Base-by-base conservation (phyloP, 2,113 vertebrate genomes). In the Lethenteron reissneri region DNA sequence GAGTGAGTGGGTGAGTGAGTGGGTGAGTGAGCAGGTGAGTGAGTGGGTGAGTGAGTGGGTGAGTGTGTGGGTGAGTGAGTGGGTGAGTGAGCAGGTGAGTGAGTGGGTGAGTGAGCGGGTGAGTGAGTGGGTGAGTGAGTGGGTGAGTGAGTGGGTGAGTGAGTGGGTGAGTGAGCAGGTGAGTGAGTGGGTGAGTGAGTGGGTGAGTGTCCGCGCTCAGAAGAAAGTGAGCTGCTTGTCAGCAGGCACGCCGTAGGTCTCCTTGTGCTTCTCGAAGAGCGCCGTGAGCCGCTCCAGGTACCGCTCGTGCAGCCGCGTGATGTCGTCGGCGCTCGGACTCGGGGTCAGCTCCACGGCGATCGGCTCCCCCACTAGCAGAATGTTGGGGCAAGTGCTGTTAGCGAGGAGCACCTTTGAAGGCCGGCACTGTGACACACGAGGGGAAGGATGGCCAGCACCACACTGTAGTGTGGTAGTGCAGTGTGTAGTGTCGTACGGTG, bases 241-340 rank as follows among this genome's bases (percentile, higher is more conserved):
- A 58, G 80, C 76, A 1, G 87, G 84, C 21, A 96, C 69, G 0
- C 88, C 85, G 0, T 86, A 88, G 73, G 84, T 81, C 69, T 74
- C 76, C 79, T 97, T 97, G 77, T 97, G 87, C 70, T 87, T 81
- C 71, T 96, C 89, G 10, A 97, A 97, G 72, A 97, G 85, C 8
- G 79, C 74, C 58, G 74, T 80, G 59, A 96, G 81, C 72, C 88
- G 85, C 0, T 84, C 75, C 71, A 89, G 80, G 71, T 99, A 97
- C 10, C 57, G 79, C 75, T 86, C 76, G 64, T 97, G 94, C 19
- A 92, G 70, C 58, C 12, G 72, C 11, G 90, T 77, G 1, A 97
- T 83, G 1, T 95, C 85, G 62, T 87, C 82, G 0, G 73, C 11
- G 0, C 85, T 82, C 1, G 88, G 88, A 13, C 73, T 81, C 11